phyloP scores from a whole-genome alignment of 2,113 vertebrate genomes.

The Anthoscopus minutus region DNA sequence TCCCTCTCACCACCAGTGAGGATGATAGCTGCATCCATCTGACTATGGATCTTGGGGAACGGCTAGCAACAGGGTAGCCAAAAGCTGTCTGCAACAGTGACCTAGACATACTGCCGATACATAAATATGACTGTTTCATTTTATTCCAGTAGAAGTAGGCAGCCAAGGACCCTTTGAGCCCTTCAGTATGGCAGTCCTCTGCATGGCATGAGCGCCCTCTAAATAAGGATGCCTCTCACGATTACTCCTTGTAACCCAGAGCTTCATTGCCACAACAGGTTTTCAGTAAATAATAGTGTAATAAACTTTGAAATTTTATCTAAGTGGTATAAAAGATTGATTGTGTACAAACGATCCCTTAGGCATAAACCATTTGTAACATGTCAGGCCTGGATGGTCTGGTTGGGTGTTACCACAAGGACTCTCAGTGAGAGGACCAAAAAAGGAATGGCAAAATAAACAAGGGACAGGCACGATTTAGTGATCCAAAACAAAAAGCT shows the following conservation, averaged over 20 bases:
- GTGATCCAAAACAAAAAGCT: no score
- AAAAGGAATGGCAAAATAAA: no score
- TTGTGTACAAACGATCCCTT: background rate
- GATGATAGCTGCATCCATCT: no score
- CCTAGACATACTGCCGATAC: background rate
- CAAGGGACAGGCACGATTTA: no score
- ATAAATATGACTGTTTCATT: no score
- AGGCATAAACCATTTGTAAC: background rate
- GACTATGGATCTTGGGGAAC: background rate
- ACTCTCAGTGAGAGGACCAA: no score
- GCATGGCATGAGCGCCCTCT: background rate
- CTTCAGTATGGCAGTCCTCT: background rate
- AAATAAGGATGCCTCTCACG: background rate
- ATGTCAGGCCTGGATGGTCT: no score
- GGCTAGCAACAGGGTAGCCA: accelerated
- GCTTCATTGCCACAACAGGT: accelerated
- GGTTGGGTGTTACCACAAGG: no score
- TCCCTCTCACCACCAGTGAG: no score
- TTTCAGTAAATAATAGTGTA: background rate
- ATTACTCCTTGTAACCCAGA: background rate
- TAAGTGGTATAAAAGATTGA: background rate
- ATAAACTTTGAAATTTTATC: background rate
- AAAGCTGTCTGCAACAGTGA: background rate
- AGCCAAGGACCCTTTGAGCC: background rate
- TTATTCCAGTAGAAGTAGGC: background rate